Percentiles rank a stretch among this genome's conserved stretches.
Conservation (phyloP, 2,888 invertebrate species). For the Phengaris alcon region DNA sequence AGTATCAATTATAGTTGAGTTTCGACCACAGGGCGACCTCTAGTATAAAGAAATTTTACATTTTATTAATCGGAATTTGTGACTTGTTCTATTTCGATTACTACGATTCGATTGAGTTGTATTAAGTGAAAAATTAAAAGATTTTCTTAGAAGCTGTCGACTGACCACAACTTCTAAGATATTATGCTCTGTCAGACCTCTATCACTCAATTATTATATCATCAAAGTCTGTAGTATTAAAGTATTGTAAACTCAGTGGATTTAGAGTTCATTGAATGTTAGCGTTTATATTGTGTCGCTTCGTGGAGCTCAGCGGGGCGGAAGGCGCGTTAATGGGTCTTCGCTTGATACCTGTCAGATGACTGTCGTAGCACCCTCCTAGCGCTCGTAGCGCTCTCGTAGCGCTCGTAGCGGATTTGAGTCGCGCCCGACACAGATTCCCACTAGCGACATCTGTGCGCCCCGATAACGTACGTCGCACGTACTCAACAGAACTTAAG, state of each 20-base stretch:
- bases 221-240: not conserved
- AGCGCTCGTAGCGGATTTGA: conserved; percentile 47
- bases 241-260: not conserved
- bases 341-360: conserved; percentile 64
- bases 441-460: conserved; percentile 34
- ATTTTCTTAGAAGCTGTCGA: no score
- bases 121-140: no score
- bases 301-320: conserved; percentile 47
- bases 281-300: conserved; percentile 42
- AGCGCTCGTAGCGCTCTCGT: conserved; percentile 37
- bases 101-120: no score
- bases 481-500: not conserved
- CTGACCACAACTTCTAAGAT: no score
- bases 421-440: conserved; percentile 42
- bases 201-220: no score
- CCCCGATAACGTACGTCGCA: conserved; percentile 27
- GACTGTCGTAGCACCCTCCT: conserved; percentile 50
- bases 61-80: no score
- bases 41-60: no score
- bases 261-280: conserved; percentile 32
- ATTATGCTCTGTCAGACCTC: no score
- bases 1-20: no score
- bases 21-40: no score
- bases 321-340: conserved; percentile 63
- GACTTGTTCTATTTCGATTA: no score